These are phyloP conservation scores for Pachyrhynchus sulphureomaculatus DNA, from an alignment of 1,140 invertebrate species.

Conservation along the genomic window DNA sequence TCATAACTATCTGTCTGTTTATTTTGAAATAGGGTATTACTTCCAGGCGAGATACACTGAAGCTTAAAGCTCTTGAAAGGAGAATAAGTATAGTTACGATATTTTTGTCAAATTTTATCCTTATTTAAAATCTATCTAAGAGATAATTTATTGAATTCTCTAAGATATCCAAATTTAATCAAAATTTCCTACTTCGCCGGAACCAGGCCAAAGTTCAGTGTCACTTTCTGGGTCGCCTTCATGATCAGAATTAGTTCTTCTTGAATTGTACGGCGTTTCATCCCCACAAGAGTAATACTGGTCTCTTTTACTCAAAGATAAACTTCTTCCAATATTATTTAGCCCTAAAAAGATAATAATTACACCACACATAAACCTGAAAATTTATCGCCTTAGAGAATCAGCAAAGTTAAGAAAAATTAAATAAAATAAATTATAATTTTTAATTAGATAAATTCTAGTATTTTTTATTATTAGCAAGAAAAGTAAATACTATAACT, in stretches of 20 bases:
- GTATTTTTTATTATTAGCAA: too few relatives aligned
- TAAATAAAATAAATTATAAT: too few relatives aligned
- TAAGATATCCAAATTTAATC: conserved; percentile 15
- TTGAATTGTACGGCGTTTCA: conserved; percentile 42
- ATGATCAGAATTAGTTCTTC: conserved; percentile 41
- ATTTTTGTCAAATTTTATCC: too few relatives aligned
- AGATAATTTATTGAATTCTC: too few relatives aligned
- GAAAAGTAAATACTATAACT: too few relatives aligned
- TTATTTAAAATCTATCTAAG: too few relatives aligned
- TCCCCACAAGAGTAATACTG: conserved; percentile 56
- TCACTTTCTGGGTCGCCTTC: conserved; percentile 45
- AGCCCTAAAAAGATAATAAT: conserved; percentile 52
- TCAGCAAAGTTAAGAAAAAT: not conserved
- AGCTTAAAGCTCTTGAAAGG: too few relatives aligned
- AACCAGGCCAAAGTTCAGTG: conserved; percentile 43
- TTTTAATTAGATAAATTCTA: too few relatives aligned
- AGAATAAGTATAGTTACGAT: too few relatives aligned
- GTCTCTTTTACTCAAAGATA: conserved; percentile 55
- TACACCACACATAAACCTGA: not conserved
- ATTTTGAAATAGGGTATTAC: too few relatives aligned
- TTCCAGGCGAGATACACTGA: too few relatives aligned
- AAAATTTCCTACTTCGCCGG: conserved; percentile 33
- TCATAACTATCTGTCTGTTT: too few relatives aligned
- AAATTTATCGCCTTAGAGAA: not conserved
- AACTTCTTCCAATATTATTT: conserved; percentile 63